Base-by-base conservation (phyloP, 2,113 vertebrate genomes). In the Irena cyanogastra region DNA sequence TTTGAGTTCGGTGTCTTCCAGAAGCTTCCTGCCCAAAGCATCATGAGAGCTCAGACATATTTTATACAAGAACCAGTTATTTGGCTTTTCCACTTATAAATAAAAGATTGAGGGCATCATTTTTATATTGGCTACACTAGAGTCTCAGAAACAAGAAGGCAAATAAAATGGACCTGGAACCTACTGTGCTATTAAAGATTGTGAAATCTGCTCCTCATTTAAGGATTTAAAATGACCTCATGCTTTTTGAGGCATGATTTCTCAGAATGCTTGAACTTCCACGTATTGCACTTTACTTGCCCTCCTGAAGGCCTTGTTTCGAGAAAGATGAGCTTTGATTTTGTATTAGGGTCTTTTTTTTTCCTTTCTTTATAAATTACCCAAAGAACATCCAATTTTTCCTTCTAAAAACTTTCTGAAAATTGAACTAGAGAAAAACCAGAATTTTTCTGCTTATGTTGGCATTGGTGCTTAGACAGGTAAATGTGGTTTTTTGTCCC, bases 291-390 rank as follows among this genome's bases (percentile, higher is more conserved):
- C 16, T 74, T 45, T 83, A 41, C 64, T 49, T 63, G 20, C 20
- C n/a, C 41, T 76, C 41, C 59, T 64, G n/a, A 83, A 87, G 64
- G 11, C 6, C 33, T 54, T 78, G 33, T 70, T 87, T 66, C 39
- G 27, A 70, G 63, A 41, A 86, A 24, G 9, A 50, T 39, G 59
- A 87, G 23, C 28, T 90, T 65, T 57, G 59, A 31, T 69, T 87
- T 86, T 57, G 16, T 1, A 1, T 12, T 57, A 35, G 4, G 19
- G 5, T 54, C 1, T 31, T 6, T 4, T 39, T 44, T 37, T 42
- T 24, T 21, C 6, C 7, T 84, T 54, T 72, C 16, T 81, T 70
- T 54, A 47, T 33, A 59, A 65, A 75, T 50, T 30, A 59, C 3
- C 1, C 10, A 66, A 45, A 60, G 27, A 37, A 35, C 3, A 17